Evolutionary conservation across 92 coral and sea anemone species (phyloP), one percentile per base, ranked within the genome.

Genomic region (Actinostola sp.): DNA sequence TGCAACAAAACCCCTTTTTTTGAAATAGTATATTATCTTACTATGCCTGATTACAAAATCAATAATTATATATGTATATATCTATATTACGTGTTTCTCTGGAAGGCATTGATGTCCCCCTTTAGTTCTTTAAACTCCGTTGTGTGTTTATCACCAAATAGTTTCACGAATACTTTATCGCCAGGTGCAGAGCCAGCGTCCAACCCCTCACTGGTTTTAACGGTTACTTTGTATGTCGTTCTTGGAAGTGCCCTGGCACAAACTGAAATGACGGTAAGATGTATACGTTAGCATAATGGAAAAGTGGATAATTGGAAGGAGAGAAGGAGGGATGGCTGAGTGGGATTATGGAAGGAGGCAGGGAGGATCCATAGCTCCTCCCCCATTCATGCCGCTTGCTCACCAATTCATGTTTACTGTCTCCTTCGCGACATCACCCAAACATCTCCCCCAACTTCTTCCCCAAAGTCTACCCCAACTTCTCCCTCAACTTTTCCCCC

Each of bases 151-250:
- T 67, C 72, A 33, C 72, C 72, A 32, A 15, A 45, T 28, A 67
- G 20, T 24, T 67, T 67, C 42, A 67, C 25, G 41, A 48, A 49
- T 24, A 67, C 72, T 46, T 49, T 32, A 49, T 67, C 72, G 14
- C 32, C 13, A 45, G 25, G 41, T 15, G 53, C 60, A 31, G 72
- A 31, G 28, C 42, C 60, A 10, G 72, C 30, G 16, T 67, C 57
- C 10, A 67, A 6, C 20, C 13, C 60, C 1, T 31, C 14, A 46
- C 72, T 31, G 17, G 72, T 67, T 26, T 19, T 67, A 2, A 67
- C 72, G n/a, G 39, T 67, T 48, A 67, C 45, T 46, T 27, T 51
- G 57, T 67, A 67, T 17, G 54, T 29, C 8, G 41, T 67, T 30
- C 42, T 28, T 28, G 61, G 43, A 8, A 31, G 16, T 38, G 72